Evolutionary conservation across 2,888 invertebrate genomes (phyloP).

Genomic region (Drosophila neutralis): DNA sequence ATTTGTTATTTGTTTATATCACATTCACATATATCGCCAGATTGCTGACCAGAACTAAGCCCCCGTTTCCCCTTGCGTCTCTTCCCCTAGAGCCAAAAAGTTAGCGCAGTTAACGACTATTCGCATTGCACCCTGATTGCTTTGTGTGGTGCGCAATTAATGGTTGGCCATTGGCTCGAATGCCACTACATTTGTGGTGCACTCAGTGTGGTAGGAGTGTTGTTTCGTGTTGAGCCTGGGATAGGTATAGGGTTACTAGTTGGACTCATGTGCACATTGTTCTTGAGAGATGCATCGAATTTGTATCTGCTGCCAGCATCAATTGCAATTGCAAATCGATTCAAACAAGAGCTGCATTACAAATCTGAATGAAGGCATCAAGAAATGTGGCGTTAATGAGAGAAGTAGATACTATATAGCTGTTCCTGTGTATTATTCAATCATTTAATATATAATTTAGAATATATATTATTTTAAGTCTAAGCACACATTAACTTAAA

Average conservation of each 20-base stretch:
- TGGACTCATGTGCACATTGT: neutral
- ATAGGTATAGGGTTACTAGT: neutral
- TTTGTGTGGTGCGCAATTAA: constrained; percentile 75
- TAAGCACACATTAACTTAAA: neutral
- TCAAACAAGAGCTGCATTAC: neutral
- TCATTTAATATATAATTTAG: neutral
- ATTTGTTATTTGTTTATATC: neutral
- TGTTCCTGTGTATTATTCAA: neutral
- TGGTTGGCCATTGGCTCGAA: constrained; percentile 45
- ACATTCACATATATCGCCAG: constrained; percentile 27
- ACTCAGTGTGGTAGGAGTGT: neutral
- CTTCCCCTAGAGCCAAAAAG: constrained; percentile 31
- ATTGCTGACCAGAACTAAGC: constrained; percentile 16
- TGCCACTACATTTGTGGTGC: constrained; percentile 15
- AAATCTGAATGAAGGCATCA: neutral
- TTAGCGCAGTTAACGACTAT: constrained; percentile 8
- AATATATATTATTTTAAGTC: neutral
- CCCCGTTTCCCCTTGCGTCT: neutral
- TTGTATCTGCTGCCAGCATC: constrained; percentile 33
- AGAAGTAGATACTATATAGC: too few species aligned
- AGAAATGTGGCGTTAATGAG: neutral
- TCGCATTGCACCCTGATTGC: constrained; percentile 69
- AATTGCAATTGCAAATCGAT: neutral
- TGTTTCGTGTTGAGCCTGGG: neutral
- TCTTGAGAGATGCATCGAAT: constrained; percentile 29